Conservation (phyloP, 2,888 invertebrate species). For the Latrodectus hesperus region DNA sequence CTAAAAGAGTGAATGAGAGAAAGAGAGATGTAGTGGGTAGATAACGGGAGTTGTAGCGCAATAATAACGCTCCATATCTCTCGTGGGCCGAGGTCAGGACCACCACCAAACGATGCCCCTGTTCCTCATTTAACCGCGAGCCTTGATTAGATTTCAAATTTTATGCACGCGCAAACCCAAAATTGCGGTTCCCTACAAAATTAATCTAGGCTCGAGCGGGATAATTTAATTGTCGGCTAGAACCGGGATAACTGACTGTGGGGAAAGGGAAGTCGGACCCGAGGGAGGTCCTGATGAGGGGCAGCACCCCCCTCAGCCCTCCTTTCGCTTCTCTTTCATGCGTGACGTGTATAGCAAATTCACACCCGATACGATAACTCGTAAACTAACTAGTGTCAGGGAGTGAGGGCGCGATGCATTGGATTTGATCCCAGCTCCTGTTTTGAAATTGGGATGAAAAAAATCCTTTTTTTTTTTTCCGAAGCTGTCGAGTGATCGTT, state of each 20-base stretch:
- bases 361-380: slow-evolving; percentile 53
- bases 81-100: slow-evolving; percentile 30
- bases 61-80: slow-evolving; percentile 30
- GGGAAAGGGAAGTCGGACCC: slow-evolving; percentile 25
- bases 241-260: slow-evolving; percentile 37
- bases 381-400: slow-evolving; percentile 43
- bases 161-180: slow-evolving; percentile 66
- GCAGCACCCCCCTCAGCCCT: neutral
- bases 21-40: slow-evolving; percentile 4
- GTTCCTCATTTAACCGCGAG: slow-evolving; percentile 65
- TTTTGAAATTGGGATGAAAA: neutral
- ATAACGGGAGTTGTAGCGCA: slow-evolving; percentile 4
- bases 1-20: neutral
- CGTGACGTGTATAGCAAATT: slow-evolving; percentile 64
- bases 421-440: neutral
- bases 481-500: slow-evolving; percentile 1
- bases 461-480: neutral
- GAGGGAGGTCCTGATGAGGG: slow-evolving; percentile 56
- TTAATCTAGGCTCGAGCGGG: slow-evolving; percentile 64
- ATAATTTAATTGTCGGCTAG: slow-evolving; percentile 67
- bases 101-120: slow-evolving; percentile 54
- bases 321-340: slow-evolving; percentile 14
- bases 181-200: slow-evolving; percentile 65
- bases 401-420: neutral
- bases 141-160: slow-evolving; percentile 68